phyloP scores from a whole-genome alignment of 2,113 vertebrate species.

The Halichoerus grypus region DNA sequence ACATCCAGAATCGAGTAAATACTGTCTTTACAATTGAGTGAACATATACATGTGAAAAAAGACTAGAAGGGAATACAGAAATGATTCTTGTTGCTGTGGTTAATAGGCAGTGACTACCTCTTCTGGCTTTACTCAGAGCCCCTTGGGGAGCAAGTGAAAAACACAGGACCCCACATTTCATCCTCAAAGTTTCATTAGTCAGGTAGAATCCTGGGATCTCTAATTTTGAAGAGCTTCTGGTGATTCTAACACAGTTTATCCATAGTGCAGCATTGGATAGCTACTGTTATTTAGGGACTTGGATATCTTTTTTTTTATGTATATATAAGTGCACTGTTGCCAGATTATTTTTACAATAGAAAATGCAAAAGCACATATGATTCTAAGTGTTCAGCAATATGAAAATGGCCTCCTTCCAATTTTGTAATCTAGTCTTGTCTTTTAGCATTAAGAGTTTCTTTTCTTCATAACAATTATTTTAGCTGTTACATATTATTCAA shows the following conservation, averaged over 20 bases:
- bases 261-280: not conserved
- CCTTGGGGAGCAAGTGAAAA: not conserved
- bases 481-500: not conserved
- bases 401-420: conserved; percentile 59
- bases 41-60: not conserved
- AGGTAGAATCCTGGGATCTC: not conserved
- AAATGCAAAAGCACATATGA: conserved; percentile 38
- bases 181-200: not conserved
- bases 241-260: not conserved
- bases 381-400: conserved; percentile 58
- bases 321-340: conserved; percentile 48
- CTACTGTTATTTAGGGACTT: not conserved
- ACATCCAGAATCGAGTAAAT: conserved; percentile 8
- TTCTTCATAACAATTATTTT: not conserved
- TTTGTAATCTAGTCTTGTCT: conserved; percentile 62
- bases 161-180: not conserved
- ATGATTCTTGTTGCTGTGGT: not conserved
- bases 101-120: not conserved
- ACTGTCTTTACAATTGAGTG: not conserved
- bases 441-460: not conserved
- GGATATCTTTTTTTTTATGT: not conserved
- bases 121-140: not conserved
- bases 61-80: not conserved
- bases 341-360: conserved; percentile 74
- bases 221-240: not conserved